phyloP scores from a whole-genome alignment of 2,113 vertebrate genomes.

The Rhinogobius similis region DNA sequence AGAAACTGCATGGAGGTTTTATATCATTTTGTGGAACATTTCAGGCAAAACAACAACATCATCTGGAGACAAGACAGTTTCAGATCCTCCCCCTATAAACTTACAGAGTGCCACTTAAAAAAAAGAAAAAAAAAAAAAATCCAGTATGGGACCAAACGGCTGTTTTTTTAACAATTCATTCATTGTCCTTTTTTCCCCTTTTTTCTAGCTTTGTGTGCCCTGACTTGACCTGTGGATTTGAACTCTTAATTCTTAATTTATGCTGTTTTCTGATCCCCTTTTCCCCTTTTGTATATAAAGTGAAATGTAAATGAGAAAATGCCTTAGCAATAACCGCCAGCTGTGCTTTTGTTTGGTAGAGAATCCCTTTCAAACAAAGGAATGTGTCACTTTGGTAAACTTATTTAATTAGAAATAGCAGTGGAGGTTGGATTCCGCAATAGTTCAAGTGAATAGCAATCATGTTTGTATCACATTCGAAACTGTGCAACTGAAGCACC shows the following conservation, averaged over 20 bases:
- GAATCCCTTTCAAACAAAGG: conserved; percentile 27
- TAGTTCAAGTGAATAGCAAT: conserved; percentile 34
- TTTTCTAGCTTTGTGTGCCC: conserved; percentile 55
- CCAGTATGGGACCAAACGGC: neutral
- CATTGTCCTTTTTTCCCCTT: conserved; percentile 8
- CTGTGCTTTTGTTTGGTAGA: conserved; percentile 40
- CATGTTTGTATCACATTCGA: conserved; percentile 38
- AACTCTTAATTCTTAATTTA: conserved; percentile 61
- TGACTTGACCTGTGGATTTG: conserved; percentile 48
- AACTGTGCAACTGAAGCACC: conserved; percentile 22
- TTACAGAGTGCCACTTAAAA: neutral
- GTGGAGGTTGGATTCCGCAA: conserved; percentile 34
- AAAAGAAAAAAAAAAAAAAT: no score
- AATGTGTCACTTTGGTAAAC: conserved; percentile 40
- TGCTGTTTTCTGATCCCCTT: conserved; percentile 37
- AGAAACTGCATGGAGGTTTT: no score
- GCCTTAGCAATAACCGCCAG: conserved; percentile 55
- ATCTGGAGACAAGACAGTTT: no score
- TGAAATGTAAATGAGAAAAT: conserved; percentile 43
- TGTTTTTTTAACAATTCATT: conserved; percentile 14
- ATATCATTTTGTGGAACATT: no score
- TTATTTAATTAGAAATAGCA: conserved; percentile 48
- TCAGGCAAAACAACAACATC: no score
- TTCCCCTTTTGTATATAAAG: conserved; percentile 70
- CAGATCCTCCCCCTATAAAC: no score